Percentiles rank a stretch among this genome's conserved stretches.
phyloP scores from a whole-genome alignment of 92 coral and sea anemone species.

The Porites divaricata region DNA sequence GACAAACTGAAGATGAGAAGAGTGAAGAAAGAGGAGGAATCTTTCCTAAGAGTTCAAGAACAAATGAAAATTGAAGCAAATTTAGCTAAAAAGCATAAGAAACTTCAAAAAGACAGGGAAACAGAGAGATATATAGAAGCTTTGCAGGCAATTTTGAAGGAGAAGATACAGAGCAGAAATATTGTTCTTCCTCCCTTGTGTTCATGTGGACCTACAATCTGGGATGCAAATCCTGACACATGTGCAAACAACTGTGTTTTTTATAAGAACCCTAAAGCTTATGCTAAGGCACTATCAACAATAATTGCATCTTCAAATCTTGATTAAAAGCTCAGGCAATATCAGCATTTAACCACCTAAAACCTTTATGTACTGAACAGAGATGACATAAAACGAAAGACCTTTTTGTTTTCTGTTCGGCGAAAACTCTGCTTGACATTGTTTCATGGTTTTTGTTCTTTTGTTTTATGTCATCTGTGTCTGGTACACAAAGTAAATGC shows the following conservation, averaged over 20 bases:
- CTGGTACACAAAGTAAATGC: too few relatives aligned
- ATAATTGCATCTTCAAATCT: slow-evolving; percentile 70
- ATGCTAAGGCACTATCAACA: slow-evolving; percentile 94
- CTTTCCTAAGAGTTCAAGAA: slow-evolving; percentile 17
- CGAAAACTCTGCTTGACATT: too few relatives aligned
- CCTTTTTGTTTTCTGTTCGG: too few relatives aligned
- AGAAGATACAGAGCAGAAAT: slow-evolving; percentile 70
- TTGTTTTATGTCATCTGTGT: too few relatives aligned
- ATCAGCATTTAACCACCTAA: not conserved
- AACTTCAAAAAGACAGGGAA: slow-evolving; percentile 73
- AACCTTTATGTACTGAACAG: not conserved
- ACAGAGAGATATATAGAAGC: slow-evolving; percentile 90
- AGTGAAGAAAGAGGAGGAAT: slow-evolving; percentile 37
- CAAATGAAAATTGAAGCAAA: slow-evolving; percentile 31
- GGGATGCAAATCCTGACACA: slow-evolving; percentile 94
- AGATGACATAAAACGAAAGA: not conserved
- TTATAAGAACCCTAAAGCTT: slow-evolving; percentile 91
- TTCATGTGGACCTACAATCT: slow-evolving; percentile 94
- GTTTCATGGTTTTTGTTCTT: too few relatives aligned
- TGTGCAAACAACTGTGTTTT: slow-evolving; percentile 98
- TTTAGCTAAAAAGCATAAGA: slow-evolving; percentile 49
- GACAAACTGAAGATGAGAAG: slow-evolving; percentile 45
- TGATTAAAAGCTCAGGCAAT: not conserved
- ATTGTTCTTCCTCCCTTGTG: slow-evolving; percentile 82
- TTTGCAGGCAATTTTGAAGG: slow-evolving; percentile 80